These are phyloP conservation scores for Mystacornis crossleyi DNA, from an alignment of 2,113 vertebrate genomes.

Conservation along the genomic window DNA sequence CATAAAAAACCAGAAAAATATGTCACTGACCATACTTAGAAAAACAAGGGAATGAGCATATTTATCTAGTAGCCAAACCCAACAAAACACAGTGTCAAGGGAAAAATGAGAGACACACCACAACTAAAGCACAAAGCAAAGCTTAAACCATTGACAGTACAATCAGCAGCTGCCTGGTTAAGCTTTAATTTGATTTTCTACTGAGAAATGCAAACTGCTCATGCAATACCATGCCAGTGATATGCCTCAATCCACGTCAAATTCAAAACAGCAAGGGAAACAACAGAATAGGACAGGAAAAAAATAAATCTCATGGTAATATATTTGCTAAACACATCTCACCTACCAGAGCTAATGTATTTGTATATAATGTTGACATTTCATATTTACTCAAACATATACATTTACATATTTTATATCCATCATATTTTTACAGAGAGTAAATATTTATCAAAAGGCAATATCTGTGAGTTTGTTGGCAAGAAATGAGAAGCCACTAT, in stretches of 20 bases:
- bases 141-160: conserved; percentile 1
- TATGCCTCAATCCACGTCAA: conserved; percentile 38
- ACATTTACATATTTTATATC: conserved; percentile 33
- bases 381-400: conserved; percentile 29
- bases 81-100: neutral
- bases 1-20: conserved; percentile 58
- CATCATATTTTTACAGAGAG: neutral
- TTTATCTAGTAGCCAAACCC: neutral
- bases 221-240: conserved; percentile 60
- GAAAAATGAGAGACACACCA: neutral
- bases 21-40: conserved; percentile 39
- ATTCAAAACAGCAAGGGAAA: conserved; percentile 38
- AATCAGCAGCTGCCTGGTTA: conserved; percentile 6
- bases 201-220: conserved; percentile 44
- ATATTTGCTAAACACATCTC: conserved; percentile 45
- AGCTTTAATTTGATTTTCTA: conserved; percentile 46
- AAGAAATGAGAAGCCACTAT: conserved; percentile 14
- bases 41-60: neutral
- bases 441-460: conserved; percentile 54
- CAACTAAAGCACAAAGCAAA: neutral
- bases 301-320: conserved; percentile 24
- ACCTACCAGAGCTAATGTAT: conserved; percentile 30
- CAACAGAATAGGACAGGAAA: conserved; percentile 9
- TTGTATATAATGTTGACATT: conserved; percentile 26
- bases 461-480: neutral